Evolutionary conservation across 1,140 invertebrate genomes (phyloP).

Genomic region (Solenopsis fugax): DNA sequence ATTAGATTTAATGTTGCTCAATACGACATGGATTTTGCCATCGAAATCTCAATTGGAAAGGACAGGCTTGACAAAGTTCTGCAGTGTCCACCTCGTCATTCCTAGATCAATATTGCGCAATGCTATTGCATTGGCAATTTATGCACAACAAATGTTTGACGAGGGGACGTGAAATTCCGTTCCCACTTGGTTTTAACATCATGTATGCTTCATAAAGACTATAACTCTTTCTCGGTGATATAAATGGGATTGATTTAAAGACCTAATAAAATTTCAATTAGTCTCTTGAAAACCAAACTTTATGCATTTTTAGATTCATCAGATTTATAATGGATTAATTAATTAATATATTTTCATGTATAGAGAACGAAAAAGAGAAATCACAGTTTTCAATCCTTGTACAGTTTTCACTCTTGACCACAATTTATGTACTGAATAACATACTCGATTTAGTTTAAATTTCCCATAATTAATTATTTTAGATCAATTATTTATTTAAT

Average conservation of each 20-base stretch:
- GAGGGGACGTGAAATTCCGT: constrained; percentile 9
- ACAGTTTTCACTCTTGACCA: constrained; percentile 3
- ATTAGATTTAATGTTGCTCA: neutral
- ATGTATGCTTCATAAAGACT: neutral
- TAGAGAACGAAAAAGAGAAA: neutral
- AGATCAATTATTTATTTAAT: neutral
- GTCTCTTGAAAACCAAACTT: no score
- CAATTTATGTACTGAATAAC: neutral
- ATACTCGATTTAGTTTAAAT: neutral
- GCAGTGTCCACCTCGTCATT: neutral
- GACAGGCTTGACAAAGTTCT: constrained; percentile 29
- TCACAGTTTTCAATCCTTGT: neutral
- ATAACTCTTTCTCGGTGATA: neutral
- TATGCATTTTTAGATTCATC: neutral
- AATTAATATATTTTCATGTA: neutral
- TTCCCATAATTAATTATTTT: neutral
- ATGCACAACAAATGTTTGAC: constrained; percentile 69
- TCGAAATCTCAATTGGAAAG: constrained; percentile 22
- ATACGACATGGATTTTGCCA: neutral
- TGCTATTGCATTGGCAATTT: constrained; percentile 67
- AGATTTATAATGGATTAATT: neutral
- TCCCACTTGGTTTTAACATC: constrained; percentile 34
- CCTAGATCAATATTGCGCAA: constrained; percentile 68
- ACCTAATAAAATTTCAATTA: neutral
- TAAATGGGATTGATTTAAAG: neutral